Conservation (phyloP, 2,888 invertebrate species). For the Thecophora atra region DNA sequence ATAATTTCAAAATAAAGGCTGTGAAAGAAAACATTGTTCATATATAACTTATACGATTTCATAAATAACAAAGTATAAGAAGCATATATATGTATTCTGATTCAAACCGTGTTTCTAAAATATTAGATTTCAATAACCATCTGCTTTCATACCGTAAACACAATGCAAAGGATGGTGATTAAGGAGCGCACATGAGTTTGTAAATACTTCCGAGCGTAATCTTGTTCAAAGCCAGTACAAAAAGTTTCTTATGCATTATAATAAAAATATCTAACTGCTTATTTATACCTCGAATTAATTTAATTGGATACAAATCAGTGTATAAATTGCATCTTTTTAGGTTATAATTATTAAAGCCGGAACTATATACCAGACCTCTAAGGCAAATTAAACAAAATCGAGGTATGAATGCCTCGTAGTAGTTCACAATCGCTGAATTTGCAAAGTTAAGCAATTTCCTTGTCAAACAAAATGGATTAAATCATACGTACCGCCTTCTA, state of each 20-base stretch:
- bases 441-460: background rate
- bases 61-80: too few species aligned
- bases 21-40: too few species aligned
- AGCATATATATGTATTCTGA: too few species aligned
- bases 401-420: too few species aligned
- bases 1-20: too few species aligned
- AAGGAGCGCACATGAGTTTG: background rate
- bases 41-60: too few species aligned
- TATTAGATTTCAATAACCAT: too few species aligned
- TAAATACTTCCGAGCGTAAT: background rate
- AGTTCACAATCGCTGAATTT: background rate
- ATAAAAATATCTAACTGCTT: background rate
- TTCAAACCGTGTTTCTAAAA: too few species aligned
- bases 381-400: too few species aligned
- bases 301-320: background rate
- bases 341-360: slow-evolving; percentile 28
- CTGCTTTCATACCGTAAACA: too few species aligned
- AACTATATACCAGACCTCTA: too few species aligned
- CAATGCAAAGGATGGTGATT: too few species aligned
- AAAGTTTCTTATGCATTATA: background rate
- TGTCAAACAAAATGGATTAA: background rate
- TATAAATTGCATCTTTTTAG: slow-evolving; percentile 11
- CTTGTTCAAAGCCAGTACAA: background rate
- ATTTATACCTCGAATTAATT: background rate
- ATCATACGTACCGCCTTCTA: slow-evolving; percentile 21